Conservation (phyloP, 2,113 vertebrate species). For the Xenotilapia leptura region DNA sequence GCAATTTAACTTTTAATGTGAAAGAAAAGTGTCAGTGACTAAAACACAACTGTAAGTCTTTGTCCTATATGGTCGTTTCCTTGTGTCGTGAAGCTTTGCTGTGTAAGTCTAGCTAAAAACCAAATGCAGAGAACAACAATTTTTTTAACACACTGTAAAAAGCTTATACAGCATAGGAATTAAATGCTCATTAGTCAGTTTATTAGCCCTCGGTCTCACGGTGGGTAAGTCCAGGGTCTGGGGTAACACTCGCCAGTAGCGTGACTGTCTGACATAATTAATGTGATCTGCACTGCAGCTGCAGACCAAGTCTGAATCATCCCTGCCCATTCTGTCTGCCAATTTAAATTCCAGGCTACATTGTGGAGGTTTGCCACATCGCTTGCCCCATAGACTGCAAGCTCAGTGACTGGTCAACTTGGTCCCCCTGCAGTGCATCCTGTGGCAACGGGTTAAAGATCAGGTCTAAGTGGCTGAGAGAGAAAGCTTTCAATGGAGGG, state of each 20-base stretch:
- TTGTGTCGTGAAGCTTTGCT: not conserved
- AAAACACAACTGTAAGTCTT: not conserved
- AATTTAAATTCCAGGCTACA: constrained; percentile 76
- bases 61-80: not conserved
- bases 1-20: not conserved
- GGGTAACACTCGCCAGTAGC: not conserved
- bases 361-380: constrained; percentile 82
- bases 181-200: constrained; percentile 49
- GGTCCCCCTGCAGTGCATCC: constrained; percentile 87
- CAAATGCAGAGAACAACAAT: not conserved
- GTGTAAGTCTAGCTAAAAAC: not conserved
- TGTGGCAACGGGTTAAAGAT: constrained; percentile 86
- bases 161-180: not conserved
- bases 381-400: constrained; percentile 95
- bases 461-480: constrained; percentile 90
- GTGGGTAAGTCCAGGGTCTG: constrained; percentile 37
- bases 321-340: constrained; percentile 3
- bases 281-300: not conserved
- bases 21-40: not conserved
- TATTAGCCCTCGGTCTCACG: constrained; percentile 36
- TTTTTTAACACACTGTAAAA: not conserved
- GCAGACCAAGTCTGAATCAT: constrained; percentile 13
- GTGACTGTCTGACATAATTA: constrained; percentile 21
- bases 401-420: constrained; percentile 91
- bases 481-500: constrained; percentile 94